Percentiles rank a stretch among this genome's conserved stretches.
These are phyloP conservation scores for Clusia tigrina DNA, from an alignment of 2,888 invertebrate species.

Conservation along the genomic window DNA sequence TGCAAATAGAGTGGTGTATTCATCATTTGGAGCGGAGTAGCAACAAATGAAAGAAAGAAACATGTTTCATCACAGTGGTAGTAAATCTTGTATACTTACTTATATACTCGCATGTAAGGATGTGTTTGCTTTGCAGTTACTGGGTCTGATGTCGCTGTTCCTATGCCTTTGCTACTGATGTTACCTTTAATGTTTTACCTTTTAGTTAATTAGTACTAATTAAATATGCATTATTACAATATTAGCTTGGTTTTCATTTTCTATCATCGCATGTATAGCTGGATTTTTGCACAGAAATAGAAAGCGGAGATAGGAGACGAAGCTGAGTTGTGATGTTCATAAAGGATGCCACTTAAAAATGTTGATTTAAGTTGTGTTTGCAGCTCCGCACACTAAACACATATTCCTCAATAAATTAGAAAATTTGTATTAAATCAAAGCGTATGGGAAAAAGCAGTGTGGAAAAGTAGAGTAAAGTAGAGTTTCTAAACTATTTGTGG, in stretches of 20 bases:
- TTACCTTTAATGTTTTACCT: conserved; percentile 31
- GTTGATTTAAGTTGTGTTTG: conserved; percentile 1
- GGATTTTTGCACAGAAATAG: background rate
- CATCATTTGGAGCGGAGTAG: too few species aligned
- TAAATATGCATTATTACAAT: conserved; percentile 54
- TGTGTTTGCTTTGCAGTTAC: conserved; percentile 17
- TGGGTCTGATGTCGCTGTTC: background rate
- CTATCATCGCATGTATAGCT: too few species aligned
- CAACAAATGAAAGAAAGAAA: too few species aligned
- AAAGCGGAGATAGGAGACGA: background rate
- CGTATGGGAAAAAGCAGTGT: too few species aligned
- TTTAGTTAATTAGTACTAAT: conserved; percentile 53
- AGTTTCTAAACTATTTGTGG: too few species aligned
- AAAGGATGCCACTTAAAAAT: background rate
- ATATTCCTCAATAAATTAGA: too few species aligned
- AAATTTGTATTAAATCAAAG: too few species aligned
- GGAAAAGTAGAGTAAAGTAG: too few species aligned
- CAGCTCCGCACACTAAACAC: too few species aligned
- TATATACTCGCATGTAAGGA: conserved; percentile 10
- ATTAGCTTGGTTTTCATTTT: conserved; percentile 27
- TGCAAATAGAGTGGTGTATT: too few species aligned
- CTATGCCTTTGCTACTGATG: background rate
- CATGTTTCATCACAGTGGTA: too few species aligned
- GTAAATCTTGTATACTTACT: background rate
- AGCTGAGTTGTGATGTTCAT: background rate